Evolutionary conservation across 1,140 invertebrate species (phyloP).

Genomic region (Lysiphlebus fabarum): DNA sequence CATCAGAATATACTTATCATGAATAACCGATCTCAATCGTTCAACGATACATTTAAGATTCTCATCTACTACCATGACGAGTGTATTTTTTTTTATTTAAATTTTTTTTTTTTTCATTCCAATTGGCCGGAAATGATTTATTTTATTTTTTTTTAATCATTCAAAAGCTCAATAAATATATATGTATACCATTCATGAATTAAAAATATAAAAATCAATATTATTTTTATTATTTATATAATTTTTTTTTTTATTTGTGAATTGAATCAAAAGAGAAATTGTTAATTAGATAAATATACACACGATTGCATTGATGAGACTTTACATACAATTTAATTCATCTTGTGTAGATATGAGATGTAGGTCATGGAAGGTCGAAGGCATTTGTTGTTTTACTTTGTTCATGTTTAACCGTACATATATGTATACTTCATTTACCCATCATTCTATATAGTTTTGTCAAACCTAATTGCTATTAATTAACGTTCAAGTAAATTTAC

Average conservation of each 20-base stretch:
- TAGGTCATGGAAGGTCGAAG: constrained; percentile 6
- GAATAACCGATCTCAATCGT: not conserved
- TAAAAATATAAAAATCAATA: no score
- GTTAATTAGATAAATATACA: no score
- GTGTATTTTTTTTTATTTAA: not conserved
- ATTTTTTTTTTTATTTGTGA: no score
- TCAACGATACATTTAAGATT: constrained; percentile 3
- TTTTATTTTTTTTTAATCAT: not conserved
- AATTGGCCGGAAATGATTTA: not conserved
- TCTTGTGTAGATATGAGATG: not conserved
- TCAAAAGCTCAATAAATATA: no score
- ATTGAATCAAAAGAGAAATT: no score
- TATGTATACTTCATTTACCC: not conserved
- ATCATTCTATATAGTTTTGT: not conserved
- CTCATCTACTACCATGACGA: constrained; percentile 1
- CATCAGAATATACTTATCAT: not conserved
- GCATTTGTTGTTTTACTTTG: constrained; percentile 1
- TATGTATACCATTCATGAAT: no score
- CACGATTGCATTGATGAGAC: no score
- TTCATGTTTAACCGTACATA: not conserved
- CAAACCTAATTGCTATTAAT: constrained; percentile 9
- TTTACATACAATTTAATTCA: no score
- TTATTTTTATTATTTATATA: no score
- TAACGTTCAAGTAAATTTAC: not conserved
- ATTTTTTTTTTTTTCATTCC: not conserved